phyloP scores from a whole-genome alignment of 2,113 vertebrate genomes.

The Brachypodius melanocephalos region DNA sequence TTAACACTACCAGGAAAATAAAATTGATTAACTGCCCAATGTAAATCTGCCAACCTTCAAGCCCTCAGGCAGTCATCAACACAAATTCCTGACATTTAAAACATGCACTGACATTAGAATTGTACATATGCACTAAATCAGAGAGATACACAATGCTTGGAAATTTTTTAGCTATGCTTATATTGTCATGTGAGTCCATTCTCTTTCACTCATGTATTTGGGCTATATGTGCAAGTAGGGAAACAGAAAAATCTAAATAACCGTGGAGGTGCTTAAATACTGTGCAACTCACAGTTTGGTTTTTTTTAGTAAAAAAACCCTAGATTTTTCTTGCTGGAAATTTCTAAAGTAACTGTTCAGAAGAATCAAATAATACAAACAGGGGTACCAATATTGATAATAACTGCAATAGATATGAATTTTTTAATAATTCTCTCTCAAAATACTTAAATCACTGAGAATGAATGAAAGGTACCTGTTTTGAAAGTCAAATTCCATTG shows the following conservation, averaged over 20 bases:
- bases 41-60: neutral
- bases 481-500: neutral
- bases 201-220: neutral
- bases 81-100: neutral
- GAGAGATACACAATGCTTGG: fast-evolving
- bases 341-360: neutral
- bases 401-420: neutral
- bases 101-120: neutral
- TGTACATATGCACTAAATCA: neutral
- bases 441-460: neutral
- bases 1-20: neutral
- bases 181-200: neutral
- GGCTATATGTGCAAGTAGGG: neutral
- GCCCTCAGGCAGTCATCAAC: neutral
- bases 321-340: neutral
- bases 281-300: neutral
- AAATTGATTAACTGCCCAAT: neutral
- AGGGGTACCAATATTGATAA: neutral
- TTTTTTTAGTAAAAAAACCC: neutral
- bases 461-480: neutral
- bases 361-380: neutral
- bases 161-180: neutral
- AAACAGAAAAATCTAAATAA: neutral
- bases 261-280: neutral
- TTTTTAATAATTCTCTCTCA: neutral